Evolutionary conservation across 2,888 invertebrate genomes (phyloP), one percentile per base, ranked within the genome.

Genomic region (Eurytoma californica): DNA sequence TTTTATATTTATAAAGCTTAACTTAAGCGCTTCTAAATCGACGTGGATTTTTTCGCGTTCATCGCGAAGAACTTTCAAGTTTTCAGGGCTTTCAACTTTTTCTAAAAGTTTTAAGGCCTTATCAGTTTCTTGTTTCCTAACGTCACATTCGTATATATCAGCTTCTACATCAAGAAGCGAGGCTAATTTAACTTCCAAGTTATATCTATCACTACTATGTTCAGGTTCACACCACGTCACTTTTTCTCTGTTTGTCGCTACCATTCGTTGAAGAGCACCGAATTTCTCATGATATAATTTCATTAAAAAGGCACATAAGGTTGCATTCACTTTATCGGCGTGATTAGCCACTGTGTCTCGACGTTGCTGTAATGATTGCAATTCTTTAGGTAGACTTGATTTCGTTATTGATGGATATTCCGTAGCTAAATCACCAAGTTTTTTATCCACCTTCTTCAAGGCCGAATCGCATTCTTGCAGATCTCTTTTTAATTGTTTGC

Each of bases 211-310:
- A 86, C 96, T 97, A 51, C 95, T 94, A 0, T 95, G 93, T 87
- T 98, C 97, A 0, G 97, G 96, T 86, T 95, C 93, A 88, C 98
- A 98, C 97, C 98, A 98, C 16, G 94, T 92, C 0, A 97, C 94
- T 90, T 98, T 98, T 87, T 98, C 98, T 82, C 95, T 95, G 83
- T 96, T 94, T 1, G 95, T 94, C 70, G 93, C 92, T 13, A 98
- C 93, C 87, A 96, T 94, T 84, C 97, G 93, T 85, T 96, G 95
- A 55, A 97, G 92, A 87, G 95, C 95, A 66, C 94, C 94, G 77
- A 96, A 93, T 86, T 96, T 97, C 83, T 97, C 97, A 66, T 94
- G 94, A 85, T 97, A 96, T 83, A 95, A 93, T 89, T 97, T 97
- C 87, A 96, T 96, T 72, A 98, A 92, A 90, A 97, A 96, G 55